A percentile compares a stretch with the other conserved stretches of the same genome.
Conservation (phyloP, 30 jellyfish, hydroid and myxozoan species). For the Cassiopea xamachana region DNA sequence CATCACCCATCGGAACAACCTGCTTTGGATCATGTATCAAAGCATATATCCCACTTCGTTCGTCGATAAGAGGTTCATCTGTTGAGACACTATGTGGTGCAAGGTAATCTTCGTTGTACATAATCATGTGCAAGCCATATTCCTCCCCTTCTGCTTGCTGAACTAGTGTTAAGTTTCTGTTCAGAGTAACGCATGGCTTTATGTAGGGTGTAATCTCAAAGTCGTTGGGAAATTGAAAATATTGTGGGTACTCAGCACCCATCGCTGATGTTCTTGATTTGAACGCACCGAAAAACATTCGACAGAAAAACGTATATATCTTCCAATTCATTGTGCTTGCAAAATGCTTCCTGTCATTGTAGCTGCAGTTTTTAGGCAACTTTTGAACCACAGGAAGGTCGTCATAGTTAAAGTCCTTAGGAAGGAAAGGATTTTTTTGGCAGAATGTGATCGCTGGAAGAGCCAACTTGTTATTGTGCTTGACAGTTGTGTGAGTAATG, state of each 20-base stretch:
- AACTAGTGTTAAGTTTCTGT: conserved; percentile 20
- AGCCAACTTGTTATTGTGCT: no score
- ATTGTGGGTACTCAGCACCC: not conserved
- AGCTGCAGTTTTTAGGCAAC: conserved; percentile 50
- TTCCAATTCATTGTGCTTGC: not conserved
- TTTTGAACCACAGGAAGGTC: no score
- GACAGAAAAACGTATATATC: conserved; percentile 10
- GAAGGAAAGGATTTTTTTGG: no score
- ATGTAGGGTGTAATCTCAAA: conserved; percentile 12
- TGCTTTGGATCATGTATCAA: conserved; percentile 14
- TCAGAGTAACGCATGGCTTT: conserved; percentile 41
- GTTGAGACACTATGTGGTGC: not conserved
- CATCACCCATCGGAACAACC: not conserved
- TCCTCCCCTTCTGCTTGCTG: conserved; percentile 12
- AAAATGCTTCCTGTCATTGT: conserved; percentile 7
- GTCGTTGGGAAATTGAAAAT: conserved; percentile 10
- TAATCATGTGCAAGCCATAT: conserved; percentile 44
- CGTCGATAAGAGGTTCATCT: not conserved
- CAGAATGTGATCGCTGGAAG: no score
- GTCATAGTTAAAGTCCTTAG: no score
- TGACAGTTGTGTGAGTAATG: no score
- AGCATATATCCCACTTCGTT: not conserved
- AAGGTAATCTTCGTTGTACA: not conserved
- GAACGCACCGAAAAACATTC: conserved; percentile 18
- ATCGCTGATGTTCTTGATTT: not conserved